Evolutionary conservation across 2,113 vertebrate species (phyloP).

Genomic region (Mobula birostris): DNA sequence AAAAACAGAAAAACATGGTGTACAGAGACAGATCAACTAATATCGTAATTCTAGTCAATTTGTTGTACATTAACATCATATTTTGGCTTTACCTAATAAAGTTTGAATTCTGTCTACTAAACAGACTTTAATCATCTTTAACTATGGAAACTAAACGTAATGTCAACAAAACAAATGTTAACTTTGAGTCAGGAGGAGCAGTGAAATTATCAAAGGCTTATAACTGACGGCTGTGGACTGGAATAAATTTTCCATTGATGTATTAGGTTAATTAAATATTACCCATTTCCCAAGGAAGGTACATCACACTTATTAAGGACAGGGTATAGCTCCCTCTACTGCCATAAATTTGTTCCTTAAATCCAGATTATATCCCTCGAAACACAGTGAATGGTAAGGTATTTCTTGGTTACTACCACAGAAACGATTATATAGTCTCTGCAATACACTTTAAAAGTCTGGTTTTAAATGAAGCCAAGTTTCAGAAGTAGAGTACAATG

Average conservation of each 20-base stretch:
- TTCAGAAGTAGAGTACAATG: too few species aligned
- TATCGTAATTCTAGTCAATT: background rate
- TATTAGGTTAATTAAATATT: conserved; percentile 2
- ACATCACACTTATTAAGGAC: background rate
- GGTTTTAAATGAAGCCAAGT: too few species aligned
- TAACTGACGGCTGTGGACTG: background rate
- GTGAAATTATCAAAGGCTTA: background rate
- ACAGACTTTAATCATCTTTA: background rate
- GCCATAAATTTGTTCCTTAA: background rate
- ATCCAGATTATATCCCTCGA: background rate
- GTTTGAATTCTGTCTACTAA: background rate
- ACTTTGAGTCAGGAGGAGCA: background rate
- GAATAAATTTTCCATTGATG: background rate
- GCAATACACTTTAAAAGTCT: too few species aligned
- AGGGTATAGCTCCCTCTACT: background rate
- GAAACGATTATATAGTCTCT: too few species aligned
- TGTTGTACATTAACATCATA: background rate
- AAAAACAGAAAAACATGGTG: background rate
- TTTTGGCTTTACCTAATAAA: background rate
- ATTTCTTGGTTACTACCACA: too few species aligned
- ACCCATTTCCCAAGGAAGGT: background rate
- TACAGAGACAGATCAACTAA: background rate
- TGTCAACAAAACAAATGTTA: background rate
- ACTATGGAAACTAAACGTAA: background rate
- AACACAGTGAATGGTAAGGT: background rate